A percentile compares a stretch with the other conserved stretches of the same genome.
phyloP scores from a whole-genome alignment of 2,113 vertebrate species.

The Cephalopholis sonnerati region DNA sequence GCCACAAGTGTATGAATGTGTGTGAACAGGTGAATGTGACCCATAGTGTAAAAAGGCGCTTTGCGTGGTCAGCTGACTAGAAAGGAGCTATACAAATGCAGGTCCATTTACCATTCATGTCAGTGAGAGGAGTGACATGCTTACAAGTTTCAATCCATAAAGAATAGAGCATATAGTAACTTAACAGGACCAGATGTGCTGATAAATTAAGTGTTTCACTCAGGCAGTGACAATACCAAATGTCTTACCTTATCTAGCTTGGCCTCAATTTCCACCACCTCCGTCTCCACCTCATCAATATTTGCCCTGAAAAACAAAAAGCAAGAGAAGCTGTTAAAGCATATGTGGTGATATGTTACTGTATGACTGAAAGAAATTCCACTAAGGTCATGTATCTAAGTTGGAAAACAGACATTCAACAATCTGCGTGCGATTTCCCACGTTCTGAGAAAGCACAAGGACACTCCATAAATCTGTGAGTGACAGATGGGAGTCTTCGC shows the following conservation, averaged over 20 bases:
- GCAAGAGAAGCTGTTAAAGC: slow-evolving; percentile 23
- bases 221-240: background rate
- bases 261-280: slow-evolving; percentile 97
- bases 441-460: slow-evolving; percentile 29
- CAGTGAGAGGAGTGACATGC: background rate
- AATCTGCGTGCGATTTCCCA: slow-evolving; percentile 44
- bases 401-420: slow-evolving; percentile 20
- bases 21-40: too few species aligned
- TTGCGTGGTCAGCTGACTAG: too few species aligned
- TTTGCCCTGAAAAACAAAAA: slow-evolving; percentile 89
- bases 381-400: background rate
- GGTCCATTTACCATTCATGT: too few species aligned
- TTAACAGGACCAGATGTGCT: background rate
- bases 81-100: too few species aligned
- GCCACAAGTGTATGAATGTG: too few species aligned
- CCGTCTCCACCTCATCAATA: slow-evolving; percentile 96
- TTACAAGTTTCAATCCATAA: background rate
- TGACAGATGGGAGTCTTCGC: slow-evolving; percentile 27
- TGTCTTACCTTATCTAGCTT: slow-evolving; percentile 96
- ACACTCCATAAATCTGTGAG: slow-evolving; percentile 36
- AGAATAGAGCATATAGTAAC: too few species aligned
- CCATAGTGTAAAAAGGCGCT: too few species aligned
- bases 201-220: background rate
- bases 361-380: background rate
- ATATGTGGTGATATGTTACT: background rate